Percentiles rank a stretch among this genome's conserved stretches.
Evolutionary conservation across 2,888 invertebrate genomes (phyloP).

Genomic region (Zaprionus bogoriensis): DNA sequence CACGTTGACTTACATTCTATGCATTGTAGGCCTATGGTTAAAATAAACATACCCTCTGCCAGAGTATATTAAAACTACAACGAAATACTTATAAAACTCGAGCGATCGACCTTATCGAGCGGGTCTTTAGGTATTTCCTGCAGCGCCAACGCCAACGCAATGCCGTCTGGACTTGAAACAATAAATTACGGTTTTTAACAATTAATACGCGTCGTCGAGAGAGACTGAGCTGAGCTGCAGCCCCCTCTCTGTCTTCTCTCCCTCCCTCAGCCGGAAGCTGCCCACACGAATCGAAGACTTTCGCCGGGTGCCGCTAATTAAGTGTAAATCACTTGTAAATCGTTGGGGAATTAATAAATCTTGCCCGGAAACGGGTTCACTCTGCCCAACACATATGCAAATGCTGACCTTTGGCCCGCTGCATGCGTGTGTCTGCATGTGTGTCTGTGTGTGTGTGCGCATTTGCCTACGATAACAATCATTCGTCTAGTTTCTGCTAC

Average conservation of each 20-base stretch:
- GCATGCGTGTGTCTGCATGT: background rate
- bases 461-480: conserved; percentile 54
- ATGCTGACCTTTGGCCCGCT: conserved; percentile 61
- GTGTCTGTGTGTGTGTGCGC: conserved; percentile 7
- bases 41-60: too few species aligned
- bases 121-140: conserved; percentile 53
- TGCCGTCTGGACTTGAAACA: conserved; percentile 57
- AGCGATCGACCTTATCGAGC: conserved; percentile 35
- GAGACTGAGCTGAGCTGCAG: conserved; percentile 5
- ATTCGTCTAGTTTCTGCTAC: conserved; percentile 22
- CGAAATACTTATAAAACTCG: too few species aligned
- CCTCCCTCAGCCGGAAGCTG: conserved; percentile 31
- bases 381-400: background rate
- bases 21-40: too few species aligned
- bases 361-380: conserved; percentile 32
- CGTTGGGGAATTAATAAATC: conserved; percentile 68
- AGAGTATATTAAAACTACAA: too few species aligned
- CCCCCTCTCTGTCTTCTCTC: too few species aligned
- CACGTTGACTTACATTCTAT: too few species aligned
- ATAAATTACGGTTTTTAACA: conserved; percentile 70
- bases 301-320: conserved; percentile 72
- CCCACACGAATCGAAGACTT: conserved; percentile 58
- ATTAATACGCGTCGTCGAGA: conserved; percentile 70
- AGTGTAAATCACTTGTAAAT: conserved; percentile 76
- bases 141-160: conserved; percentile 34